phyloP scores from a whole-genome alignment of 2,113 vertebrate species.

The Ceyx cyanopectus region DNA sequence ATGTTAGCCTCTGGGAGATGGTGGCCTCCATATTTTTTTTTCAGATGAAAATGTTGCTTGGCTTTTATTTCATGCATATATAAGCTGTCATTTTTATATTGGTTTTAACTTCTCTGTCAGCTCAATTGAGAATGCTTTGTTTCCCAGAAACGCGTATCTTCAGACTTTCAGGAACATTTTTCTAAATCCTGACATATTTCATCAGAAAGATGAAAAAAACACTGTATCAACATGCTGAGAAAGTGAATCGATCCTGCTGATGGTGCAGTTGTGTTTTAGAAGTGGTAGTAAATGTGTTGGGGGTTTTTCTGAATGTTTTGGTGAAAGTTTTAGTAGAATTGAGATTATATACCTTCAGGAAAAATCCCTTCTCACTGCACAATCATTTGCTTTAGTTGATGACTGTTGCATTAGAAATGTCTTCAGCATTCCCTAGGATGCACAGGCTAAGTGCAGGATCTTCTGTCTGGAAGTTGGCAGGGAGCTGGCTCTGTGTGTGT shows the following conservation, averaged over 20 bases:
- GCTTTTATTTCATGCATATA: background rate
- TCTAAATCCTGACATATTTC: background rate
- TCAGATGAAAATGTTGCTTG: background rate
- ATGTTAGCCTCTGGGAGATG: background rate
- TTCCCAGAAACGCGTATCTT: background rate
- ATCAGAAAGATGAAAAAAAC: background rate
- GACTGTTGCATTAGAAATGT: background rate
- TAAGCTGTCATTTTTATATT: background rate
- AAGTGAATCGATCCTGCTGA: background rate
- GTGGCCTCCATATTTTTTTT: background rate
- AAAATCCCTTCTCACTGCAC: background rate
- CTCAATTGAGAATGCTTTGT: background rate
- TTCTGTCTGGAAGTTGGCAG: background rate
- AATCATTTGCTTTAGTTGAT: background rate
- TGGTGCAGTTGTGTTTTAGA: accelerated
- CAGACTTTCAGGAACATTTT: background rate
- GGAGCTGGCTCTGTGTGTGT: background rate
- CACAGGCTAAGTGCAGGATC: no score
- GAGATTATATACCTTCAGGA: background rate
- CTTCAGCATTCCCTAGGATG: background rate
- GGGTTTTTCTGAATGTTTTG: background rate
- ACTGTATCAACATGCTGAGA: background rate
- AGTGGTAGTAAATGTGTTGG: background rate
- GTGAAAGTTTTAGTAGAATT: background rate
- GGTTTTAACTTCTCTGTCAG: background rate